Evolutionary conservation across 1,140 invertebrate genomes (phyloP), one percentile per base, ranked within the genome.

Genomic region (Tribolium castaneum): DNA sequence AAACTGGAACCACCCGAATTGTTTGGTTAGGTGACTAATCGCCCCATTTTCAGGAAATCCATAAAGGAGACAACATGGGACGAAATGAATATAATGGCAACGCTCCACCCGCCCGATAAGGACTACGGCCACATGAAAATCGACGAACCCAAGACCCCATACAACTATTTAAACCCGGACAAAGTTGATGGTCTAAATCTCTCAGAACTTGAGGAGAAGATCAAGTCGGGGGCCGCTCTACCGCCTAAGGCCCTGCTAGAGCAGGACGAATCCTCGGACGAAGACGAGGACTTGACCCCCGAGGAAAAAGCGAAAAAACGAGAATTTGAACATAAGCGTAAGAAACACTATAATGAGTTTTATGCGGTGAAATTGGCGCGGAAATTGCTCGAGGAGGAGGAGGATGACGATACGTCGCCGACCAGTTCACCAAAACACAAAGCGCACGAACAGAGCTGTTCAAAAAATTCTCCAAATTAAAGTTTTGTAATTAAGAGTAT

Each of bases 51-150:
- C 84, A 92, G 90, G 87, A 91, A 91, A 84, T 54, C 49, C 12
- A 16, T 88, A 78, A 95, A 94, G 88, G 93, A 93, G 87, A 97
- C 96, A 87, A 96, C 97, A 90, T 99, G 97, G 91, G 98, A 99
- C 90, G 98, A 99, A 90, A 97, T 99, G 93, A 99, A 99, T 88
- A 99, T 99, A 79, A 90, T 99, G 82, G 97, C 97, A 75, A 99
- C 99, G 3, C 92, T 98, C 84, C 98, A 99, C 91, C 98, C 98
- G 49, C 88, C 95, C 25, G 97, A 98, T 86, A 99, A 99, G 89
- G 98, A 99, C 89, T 99, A 99, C 89, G 98, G 98, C 6, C 97
- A 98, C 85, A 99, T 99, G 97, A 99, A 99, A 90, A 98, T 99
- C 74, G 97, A 99, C 84, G 98, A 99, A 87, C 97, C 98, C 39